These are phyloP conservation scores for Oncorhynchus clarkii DNA, from an alignment of 2,113 vertebrate species.

Conservation along the genomic window DNA sequence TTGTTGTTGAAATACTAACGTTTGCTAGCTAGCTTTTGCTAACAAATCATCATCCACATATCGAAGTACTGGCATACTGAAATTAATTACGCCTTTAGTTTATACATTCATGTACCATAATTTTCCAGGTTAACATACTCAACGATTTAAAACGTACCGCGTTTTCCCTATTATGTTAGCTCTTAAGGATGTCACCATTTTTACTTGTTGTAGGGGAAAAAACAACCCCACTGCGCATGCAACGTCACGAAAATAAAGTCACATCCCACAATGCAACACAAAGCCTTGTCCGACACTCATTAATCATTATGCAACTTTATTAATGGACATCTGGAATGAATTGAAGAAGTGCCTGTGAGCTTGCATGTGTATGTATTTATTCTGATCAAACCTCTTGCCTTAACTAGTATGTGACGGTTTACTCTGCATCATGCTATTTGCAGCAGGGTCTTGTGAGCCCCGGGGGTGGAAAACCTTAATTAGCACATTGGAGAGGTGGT, in stretches of 20 bases:
- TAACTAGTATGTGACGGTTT: background rate
- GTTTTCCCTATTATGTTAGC: slow-evolving; percentile 98
- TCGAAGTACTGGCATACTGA: background rate
- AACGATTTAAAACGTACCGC: slow-evolving; percentile 75
- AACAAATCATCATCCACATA: background rate
- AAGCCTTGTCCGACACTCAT: too few species aligned
- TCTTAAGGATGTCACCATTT: slow-evolving; percentile 93
- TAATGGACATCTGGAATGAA: too few species aligned
- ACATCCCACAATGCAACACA: too few species aligned
- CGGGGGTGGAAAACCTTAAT: slow-evolving; percentile 58
- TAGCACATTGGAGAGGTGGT: slow-evolving; percentile 28
- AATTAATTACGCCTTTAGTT: background rate
- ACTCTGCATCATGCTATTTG: background rate
- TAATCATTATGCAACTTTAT: too few species aligned
- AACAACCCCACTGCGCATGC: background rate
- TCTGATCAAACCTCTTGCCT: background rate
- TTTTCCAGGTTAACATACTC: background rate
- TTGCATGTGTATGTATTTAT: too few species aligned
- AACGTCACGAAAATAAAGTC: background rate
- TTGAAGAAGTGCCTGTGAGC: too few species aligned
- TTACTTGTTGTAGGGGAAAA: background rate
- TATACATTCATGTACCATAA: background rate
- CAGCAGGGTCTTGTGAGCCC: background rate
- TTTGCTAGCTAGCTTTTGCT: background rate
- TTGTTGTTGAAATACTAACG: too few species aligned